Base-by-base conservation (phyloP, 2,888 invertebrate species). In the Lymantria dispar region DNA sequence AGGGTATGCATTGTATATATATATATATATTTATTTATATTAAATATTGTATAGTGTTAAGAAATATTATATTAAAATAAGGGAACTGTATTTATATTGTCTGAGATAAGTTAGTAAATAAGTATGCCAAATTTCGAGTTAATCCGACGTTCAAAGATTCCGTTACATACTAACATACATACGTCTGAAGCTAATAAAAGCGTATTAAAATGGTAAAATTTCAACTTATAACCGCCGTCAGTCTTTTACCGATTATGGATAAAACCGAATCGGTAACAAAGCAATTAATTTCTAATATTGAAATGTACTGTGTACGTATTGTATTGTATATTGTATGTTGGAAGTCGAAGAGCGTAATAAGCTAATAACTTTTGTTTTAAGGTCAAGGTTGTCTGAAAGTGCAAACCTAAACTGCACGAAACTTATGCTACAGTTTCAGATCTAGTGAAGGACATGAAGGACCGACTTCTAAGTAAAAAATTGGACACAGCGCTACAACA, bases 371-470 rank as follows among this genome's bases (percentile, higher is more conserved):
- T 22, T 42, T 42, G 7, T 37, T 10, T 37, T 37, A 37, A 37
- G 37, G 37, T 37, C 37, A n/a, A 37, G 37, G 12, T 37, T 37
- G 37, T 37, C 37, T 8, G 37, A 37, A 37, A 10, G 37, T 37
- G 37, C 37, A 37, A 37, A 37, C 3, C 11, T 37, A 37, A 7
- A 11, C 37, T 30, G 30, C 30, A 30, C 30, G 30, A 30, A 30
- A 30, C 30, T 30, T 30, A 30, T 8, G 30, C 30, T 8, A 30
- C 30, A 30, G 30, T 30, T 30, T 30, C 15, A 15, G 48, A 10
- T 9, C 47, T n/a, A 11, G 39, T 40, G 37, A 43, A 41, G 15
- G 40, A 41, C 15, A 41, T 41, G 40, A 41, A 41, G 40, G 40
- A 41, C 40, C 15, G 40, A 41, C 40, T 41, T 41, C 40, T 41